phyloP scores from a whole-genome alignment of 2,797 vertebrate species.

The Oreochromis grahami region DNA sequence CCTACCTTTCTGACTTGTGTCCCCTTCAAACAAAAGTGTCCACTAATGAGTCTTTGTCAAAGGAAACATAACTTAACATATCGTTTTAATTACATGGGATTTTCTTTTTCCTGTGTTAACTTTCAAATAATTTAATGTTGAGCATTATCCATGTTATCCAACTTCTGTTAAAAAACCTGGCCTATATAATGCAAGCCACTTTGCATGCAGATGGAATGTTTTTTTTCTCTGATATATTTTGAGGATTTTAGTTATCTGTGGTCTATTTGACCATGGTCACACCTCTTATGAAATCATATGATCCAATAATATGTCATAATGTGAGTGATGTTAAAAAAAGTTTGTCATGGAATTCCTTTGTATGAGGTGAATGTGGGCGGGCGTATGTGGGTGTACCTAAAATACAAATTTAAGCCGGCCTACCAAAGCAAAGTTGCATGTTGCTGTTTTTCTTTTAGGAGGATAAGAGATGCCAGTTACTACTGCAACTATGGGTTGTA shows the following conservation, averaged over 20 bases:
- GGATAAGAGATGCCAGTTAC: not conserved
- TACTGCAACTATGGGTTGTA: conserved; percentile 16
- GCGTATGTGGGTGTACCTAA: not conserved
- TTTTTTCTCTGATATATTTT: not conserved
- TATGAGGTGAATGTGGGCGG: not conserved
- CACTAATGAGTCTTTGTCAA: not conserved
- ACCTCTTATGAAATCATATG: not conserved
- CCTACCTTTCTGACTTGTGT: not conserved
- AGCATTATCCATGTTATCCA: not conserved
- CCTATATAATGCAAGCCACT: not conserved
- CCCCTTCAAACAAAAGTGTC: not conserved
- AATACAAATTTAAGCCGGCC: not conserved
- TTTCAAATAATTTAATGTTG: not conserved
- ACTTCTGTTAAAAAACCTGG: not conserved
- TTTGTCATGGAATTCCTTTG: conserved; percentile 16
- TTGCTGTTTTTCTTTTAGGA: not conserved
- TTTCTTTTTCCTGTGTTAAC: not conserved
- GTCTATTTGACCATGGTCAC: not conserved
- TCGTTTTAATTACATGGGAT: not conserved
- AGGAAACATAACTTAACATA: not conserved
- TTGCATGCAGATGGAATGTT: not conserved
- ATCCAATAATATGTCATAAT: not conserved
- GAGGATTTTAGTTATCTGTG: not conserved
- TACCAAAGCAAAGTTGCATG: not conserved
- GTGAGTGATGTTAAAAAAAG: not conserved